Evolutionary conservation across 2,113 vertebrate species (phyloP).

Genomic region (rabbit (Oryctolagus cuniculus)): mOryCun1.1 NC_091441.1:27264001-27264500

Average conservation of each 20-base stretch:
- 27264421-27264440: conserved; percentile 19
- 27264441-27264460: not conserved
- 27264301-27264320: conserved; percentile 21
- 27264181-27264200: not conserved
- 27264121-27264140: no score
- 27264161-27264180: conserved; percentile 43
- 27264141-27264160: conserved; percentile 30
- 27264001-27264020: no score
- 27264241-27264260: conserved; percentile 29
- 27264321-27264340: not conserved
- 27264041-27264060: no score
- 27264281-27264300: not conserved
- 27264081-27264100: no score
- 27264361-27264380: not conserved
- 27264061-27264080: no score
- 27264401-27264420: not conserved
- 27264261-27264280: not conserved
- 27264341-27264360: conserved; percentile 11
- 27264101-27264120: no score
- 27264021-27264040: no score
- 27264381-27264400: conserved; percentile 42
- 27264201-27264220: conserved; percentile 47
- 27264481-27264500: conserved; percentile 51
- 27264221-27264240: conserved; percentile 29
- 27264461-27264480: conserved; percentile 14